These are phyloP conservation scores for Dioctria rufipes DNA, from an alignment of 2,888 invertebrate genomes.

Conservation along the genomic window DNA sequence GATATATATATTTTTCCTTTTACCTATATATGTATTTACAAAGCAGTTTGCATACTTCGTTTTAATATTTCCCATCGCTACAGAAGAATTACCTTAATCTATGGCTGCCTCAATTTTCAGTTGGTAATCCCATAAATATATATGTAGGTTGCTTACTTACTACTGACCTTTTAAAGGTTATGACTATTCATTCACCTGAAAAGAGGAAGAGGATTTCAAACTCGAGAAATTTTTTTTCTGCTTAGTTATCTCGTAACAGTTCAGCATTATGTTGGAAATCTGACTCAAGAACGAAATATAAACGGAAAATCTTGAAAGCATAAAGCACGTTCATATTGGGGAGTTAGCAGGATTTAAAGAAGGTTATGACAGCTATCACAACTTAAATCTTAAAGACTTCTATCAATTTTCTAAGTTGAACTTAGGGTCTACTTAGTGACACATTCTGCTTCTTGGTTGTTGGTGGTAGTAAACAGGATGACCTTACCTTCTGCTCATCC, in stretches of 20 bases:
- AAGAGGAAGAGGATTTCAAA: slow-evolving; percentile 9
- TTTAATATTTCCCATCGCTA: background rate
- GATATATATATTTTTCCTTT: no score
- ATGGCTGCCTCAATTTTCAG: background rate
- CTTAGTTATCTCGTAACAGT: slow-evolving; percentile 2
- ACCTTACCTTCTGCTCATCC: slow-evolving; percentile 7
- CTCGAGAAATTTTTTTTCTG: background rate
- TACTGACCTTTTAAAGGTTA: slow-evolving; percentile 20
- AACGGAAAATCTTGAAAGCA: slow-evolving; percentile 50
- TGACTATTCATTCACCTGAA: slow-evolving; percentile 31
- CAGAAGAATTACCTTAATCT: background rate
- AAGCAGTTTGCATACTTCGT: slow-evolving; percentile 15
- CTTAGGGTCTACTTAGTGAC: slow-evolving; percentile 41
- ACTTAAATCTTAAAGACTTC: slow-evolving; percentile 49
- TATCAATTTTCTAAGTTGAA: slow-evolving; percentile 54
- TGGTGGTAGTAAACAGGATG: slow-evolving; percentile 1
- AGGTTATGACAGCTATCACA: slow-evolving; percentile 57
- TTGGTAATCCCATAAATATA: slow-evolving; percentile 23
- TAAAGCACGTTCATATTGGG: slow-evolving; percentile 57
- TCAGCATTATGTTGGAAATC: slow-evolving; percentile 18
- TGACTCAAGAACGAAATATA: slow-evolving; percentile 15
- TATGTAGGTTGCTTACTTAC: slow-evolving; percentile 10
- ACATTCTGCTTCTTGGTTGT: slow-evolving; percentile 37
- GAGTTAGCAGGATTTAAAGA: slow-evolving; percentile 59
- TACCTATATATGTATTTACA: background rate